Conservation (phyloP, 2,888 invertebrate genomes). For the Argyresthia goedartella region DNA sequence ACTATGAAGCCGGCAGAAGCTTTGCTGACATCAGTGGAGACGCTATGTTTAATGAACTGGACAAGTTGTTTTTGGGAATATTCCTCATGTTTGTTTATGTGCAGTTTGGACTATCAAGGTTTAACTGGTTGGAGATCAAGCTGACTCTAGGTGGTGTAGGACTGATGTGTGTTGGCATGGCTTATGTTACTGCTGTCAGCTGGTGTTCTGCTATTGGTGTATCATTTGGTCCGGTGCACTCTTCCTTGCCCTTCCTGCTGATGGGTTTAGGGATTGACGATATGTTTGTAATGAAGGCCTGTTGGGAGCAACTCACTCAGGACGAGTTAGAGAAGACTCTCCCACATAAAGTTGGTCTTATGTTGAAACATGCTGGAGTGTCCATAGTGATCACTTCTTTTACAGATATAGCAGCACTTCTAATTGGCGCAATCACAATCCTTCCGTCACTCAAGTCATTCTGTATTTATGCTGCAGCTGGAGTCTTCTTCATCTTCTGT, state of each 20-base stretch:
- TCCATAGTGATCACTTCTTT: constrained; percentile 88
- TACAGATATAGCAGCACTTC: constrained; percentile 84
- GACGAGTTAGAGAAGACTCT: constrained; percentile 65
- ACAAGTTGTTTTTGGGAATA: constrained; percentile 77
- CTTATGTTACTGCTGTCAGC: constrained; percentile 79
- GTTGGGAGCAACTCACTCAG: constrained; percentile 76
- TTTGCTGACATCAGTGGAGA: constrained; percentile 82
- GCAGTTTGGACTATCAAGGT: constrained; percentile 78
- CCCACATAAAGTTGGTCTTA: constrained; percentile 75
- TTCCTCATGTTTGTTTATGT: constrained; percentile 82
- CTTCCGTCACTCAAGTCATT: constrained; percentile 86
- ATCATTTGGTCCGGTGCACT: constrained; percentile 85
- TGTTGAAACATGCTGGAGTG: constrained; percentile 84
- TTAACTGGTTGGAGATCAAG: constrained; percentile 80
- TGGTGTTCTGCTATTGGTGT: constrained; percentile 79
- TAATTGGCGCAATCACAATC: constrained; percentile 84
- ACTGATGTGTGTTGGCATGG: constrained; percentile 78
- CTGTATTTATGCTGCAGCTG: constrained; percentile 84
- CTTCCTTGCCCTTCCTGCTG: constrained; percentile 83
- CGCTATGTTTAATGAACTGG: constrained; percentile 80
- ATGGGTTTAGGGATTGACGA: constrained; percentile 88
- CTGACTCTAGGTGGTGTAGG: constrained; percentile 77
- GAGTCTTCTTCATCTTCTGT: constrained; percentile 81
- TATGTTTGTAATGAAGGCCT: constrained; percentile 87
- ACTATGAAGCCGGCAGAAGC: constrained; percentile 75